Conservation (phyloP, 2,888 invertebrate genomes). For the Tetanocera ferruginea region DNA sequence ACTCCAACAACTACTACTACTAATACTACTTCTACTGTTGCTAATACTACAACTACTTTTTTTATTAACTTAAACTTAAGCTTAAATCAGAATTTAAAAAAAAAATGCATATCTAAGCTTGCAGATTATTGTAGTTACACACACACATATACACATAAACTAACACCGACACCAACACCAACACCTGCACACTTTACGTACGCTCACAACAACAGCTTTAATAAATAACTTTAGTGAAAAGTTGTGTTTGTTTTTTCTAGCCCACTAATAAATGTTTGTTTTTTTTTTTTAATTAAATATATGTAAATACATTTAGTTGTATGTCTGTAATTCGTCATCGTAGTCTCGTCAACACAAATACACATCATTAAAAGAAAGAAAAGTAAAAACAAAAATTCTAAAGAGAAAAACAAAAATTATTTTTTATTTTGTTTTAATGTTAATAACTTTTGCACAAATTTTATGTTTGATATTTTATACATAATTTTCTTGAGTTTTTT, state of each 20-base stretch:
- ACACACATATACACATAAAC: not conserved
- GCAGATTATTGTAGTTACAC: not conserved
- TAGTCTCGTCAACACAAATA: slow-evolving; percentile 12
- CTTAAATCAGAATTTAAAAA: not conserved
- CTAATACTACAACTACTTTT: not conserved
- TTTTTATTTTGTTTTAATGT: not conserved
- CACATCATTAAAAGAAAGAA: slow-evolving; percentile 18
- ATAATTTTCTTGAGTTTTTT: slow-evolving; percentile 40
- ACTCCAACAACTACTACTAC: not conserved
- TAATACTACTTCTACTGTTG: not conserved
- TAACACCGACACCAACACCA: not conserved
- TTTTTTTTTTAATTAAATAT: not conserved
- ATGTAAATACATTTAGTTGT: not conserved
- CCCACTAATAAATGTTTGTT: not conserved
- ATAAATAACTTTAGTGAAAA: not conserved
- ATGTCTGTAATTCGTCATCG: slow-evolving; percentile 4
- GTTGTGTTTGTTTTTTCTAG: not conserved
- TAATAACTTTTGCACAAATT: slow-evolving; percentile 59
- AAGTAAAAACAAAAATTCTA: too few species aligned
- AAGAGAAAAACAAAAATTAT: slow-evolving; percentile 19
- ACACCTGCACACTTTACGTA: not conserved
- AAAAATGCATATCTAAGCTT: slow-evolving; percentile 11
- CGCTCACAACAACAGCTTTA: slow-evolving; percentile 7
- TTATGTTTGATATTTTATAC: slow-evolving; percentile 51
- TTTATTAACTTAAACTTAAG: not conserved